Evolutionary conservation across 2,888 invertebrate species (phyloP).

Genomic region (Ophioninae sp.): DNA sequence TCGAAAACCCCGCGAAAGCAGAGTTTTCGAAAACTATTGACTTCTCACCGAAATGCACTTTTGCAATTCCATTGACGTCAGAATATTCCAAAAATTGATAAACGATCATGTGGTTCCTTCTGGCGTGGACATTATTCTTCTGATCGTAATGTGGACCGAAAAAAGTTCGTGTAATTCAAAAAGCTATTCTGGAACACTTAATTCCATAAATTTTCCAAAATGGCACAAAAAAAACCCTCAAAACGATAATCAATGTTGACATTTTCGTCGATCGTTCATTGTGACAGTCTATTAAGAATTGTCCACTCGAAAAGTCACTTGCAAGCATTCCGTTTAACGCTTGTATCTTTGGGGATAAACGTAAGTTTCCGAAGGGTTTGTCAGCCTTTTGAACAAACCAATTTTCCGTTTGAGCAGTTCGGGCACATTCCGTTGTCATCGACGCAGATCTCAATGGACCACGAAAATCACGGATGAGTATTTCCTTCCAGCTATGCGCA

Average conservation of each 20-base stretch:
- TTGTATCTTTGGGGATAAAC: not conserved
- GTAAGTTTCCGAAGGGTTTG: not conserved
- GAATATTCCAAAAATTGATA: too few relatives aligned
- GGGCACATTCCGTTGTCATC: not conserved
- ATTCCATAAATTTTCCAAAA: not conserved
- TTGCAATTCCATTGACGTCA: too few relatives aligned
- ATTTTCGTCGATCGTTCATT: not conserved
- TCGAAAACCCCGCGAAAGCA: too few relatives aligned
- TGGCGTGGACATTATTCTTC: too few relatives aligned
- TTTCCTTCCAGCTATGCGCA: not conserved
- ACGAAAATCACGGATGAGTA: constrained; percentile 30
- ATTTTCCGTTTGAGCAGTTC: not conserved
- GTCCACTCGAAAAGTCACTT: not conserved
- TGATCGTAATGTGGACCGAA: too few relatives aligned
- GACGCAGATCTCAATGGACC: constrained; percentile 33
- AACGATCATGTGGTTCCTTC: too few relatives aligned
- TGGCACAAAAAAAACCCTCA: not conserved
- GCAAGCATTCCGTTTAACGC: not conserved
- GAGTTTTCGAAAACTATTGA: too few relatives aligned
- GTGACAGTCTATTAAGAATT: not conserved
- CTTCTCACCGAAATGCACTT: too few relatives aligned
- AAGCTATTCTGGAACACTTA: not conserved
- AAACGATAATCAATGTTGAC: not conserved
- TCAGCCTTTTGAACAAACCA: not conserved
- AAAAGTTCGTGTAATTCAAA: constrained; percentile 10